Evolutionary conservation across 2,113 vertebrate genomes (phyloP).

Genomic region (Cephalopholis sonnerati): DNA sequence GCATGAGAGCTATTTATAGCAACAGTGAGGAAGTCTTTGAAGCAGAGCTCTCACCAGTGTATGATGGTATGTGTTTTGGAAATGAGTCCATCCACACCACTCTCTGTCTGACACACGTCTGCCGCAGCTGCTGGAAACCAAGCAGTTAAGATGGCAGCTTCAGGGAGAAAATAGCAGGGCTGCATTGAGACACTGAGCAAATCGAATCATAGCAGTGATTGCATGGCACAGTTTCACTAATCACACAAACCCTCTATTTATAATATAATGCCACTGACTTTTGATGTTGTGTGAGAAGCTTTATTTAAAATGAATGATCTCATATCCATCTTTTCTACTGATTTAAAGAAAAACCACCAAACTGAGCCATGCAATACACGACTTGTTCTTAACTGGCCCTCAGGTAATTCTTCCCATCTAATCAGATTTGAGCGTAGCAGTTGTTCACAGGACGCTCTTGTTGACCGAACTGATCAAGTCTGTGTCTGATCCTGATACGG

Average conservation of each 20-base stretch:
- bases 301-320: not conserved
- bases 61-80: slow-evolving; percentile 61
- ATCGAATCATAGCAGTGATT: not conserved
- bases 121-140: slow-evolving; percentile 32
- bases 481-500: not conserved
- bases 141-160: slow-evolving; percentile 20
- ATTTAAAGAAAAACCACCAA: not conserved
- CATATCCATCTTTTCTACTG: not conserved
- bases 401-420: not conserved
- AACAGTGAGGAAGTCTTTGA: slow-evolving; percentile 61
- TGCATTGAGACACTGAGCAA: not conserved
- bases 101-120: slow-evolving; percentile 7
- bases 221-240: not conserved
- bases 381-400: not conserved
- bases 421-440: not conserved
- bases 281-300: not conserved
- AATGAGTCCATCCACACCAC: slow-evolving; percentile 22
- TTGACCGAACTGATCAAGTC: not conserved
- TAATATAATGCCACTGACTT: not conserved
- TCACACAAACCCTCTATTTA: not conserved
- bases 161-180: slow-evolving; percentile 2
- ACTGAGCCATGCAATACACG: not conserved
- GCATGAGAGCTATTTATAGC: slow-evolving; percentile 70
- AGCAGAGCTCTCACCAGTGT: slow-evolving; percentile 55
- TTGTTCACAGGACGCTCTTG: not conserved